Evolutionary conservation across 30 jellyfish, hydroid and myxozoan genomes (phyloP).

Genomic region (Catostylus mosaicus): DNA sequence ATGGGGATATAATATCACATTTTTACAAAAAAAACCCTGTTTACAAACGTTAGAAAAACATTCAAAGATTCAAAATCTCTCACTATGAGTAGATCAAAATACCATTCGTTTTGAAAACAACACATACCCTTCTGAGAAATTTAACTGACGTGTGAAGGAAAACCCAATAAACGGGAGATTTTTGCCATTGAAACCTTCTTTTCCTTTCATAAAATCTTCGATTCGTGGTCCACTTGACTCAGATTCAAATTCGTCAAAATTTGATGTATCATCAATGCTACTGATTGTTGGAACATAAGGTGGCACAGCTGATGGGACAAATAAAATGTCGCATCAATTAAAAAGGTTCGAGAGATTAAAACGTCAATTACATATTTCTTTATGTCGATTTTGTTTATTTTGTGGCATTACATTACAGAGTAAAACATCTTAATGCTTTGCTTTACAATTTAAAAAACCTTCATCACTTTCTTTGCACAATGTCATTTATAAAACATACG

Average conservation of each 20-base stretch:
- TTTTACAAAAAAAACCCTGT: background rate
- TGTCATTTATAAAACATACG: too few relatives aligned
- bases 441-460: too few relatives aligned
- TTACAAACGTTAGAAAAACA: background rate
- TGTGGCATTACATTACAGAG: too few relatives aligned
- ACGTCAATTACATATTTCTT: too few relatives aligned
- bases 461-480: too few relatives aligned
- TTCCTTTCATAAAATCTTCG: conserved; percentile 92
- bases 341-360: too few relatives aligned
- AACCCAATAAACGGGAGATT: conserved; percentile 98
- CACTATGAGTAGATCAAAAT: too few relatives aligned
- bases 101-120: background rate
- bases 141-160: conserved; percentile 92
- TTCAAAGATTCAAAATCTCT: background rate
- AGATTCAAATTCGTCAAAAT: conserved; percentile 97
- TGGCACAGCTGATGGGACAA: conserved; percentile 88
- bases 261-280: conserved; percentile 96
- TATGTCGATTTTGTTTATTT: too few relatives aligned
- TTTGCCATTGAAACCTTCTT: conserved; percentile 92
- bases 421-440: too few relatives aligned
- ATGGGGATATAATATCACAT: background rate
- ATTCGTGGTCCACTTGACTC: conserved; percentile 91
- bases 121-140: conserved; percentile 75
- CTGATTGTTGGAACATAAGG: conserved; percentile 98
- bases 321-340: too few relatives aligned